phyloP scores from a whole-genome alignment of 2,888 invertebrate genomes.

The Oxystoma pomonae region DNA sequence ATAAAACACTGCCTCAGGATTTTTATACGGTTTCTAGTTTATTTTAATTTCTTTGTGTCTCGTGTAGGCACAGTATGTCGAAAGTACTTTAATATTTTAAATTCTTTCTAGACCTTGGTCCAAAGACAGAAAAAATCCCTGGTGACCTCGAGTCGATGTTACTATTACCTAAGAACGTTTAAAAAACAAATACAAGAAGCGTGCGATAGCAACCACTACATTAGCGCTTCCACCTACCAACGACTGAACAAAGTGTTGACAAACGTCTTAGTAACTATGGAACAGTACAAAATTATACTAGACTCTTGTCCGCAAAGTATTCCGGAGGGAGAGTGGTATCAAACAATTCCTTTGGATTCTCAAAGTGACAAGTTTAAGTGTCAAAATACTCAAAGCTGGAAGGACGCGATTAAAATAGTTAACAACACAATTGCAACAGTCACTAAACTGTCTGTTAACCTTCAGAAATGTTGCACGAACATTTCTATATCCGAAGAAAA shows the following conservation, averaged over 20 bases:
- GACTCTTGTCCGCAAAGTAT: constrained; percentile 54
- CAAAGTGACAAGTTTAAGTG: constrained; percentile 30
- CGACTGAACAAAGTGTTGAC: constrained; percentile 38
- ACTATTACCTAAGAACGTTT: constrained; percentile 55
- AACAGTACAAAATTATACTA: constrained; percentile 65
- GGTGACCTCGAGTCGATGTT: constrained; percentile 53
- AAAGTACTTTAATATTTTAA: no score
- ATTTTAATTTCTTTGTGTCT: no score
- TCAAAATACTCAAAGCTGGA: constrained; percentile 39
- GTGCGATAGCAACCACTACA: constrained; percentile 26
- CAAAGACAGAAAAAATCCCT: constrained; percentile 63
- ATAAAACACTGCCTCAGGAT: no score
- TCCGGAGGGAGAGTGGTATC: not conserved
- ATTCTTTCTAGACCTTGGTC: constrained; percentile 56
- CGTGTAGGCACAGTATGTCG: no score
- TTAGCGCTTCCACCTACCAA: not conserved
- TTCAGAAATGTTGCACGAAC: constrained; percentile 32
- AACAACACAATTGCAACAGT: constrained; percentile 22
- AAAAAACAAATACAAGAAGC: constrained; percentile 44
- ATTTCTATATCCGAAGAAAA: constrained; percentile 32
- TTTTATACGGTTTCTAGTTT: no score
- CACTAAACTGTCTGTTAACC: constrained; percentile 27
- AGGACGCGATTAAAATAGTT: constrained; percentile 28
- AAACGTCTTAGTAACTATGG: constrained; percentile 54
- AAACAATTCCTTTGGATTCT: not conserved